Evolutionary conservation across 2,797 vertebrate species (phyloP), one percentile per base, ranked within the genome.

Genomic region (Poecile montanus): DNA sequence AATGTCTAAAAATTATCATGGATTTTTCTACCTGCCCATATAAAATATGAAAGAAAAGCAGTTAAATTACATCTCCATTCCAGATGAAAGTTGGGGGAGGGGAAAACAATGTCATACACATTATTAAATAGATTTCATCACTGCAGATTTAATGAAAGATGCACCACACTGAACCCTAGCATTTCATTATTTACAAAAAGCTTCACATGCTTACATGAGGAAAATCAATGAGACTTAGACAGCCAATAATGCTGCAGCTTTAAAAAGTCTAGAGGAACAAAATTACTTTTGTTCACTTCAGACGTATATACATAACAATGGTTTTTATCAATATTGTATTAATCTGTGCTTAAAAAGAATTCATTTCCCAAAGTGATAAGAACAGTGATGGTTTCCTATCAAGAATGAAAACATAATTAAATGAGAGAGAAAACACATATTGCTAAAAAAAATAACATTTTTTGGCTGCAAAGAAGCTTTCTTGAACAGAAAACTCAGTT

Each of bases 121-220:
- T 95, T 96, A 96, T 95, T 96, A 97, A 97, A 86, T 57, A 97
- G 94, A 95, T 95, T 97, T 94, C 38, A 90, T 94, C 88, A 73
- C 56, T 79, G 62, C 75, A 96, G 73, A 95, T 89, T 93, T 97
- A 95, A 96, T 97, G 95, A 96, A 92, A 97, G 82, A 90, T 92
- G 86, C 79, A 89, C 85, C 36, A 80, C 42, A 80, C 16, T 94
- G 93, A 95, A 96, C 95, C 77, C 44, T 91, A 75, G 47, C 48
- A 84, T 93, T 96, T 97, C 76, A 77, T 95, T 92, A 79, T 61
- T 94, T 91, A 91, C 25, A 95, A 85, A 97, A 84, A 57, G 16
- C 6, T 26, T 29, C 34, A 75, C 81, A 74, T 87, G 14, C 79
- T 95, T 96, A 71, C 74, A 79, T 54, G 60, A 89, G n/a, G 27